Percentiles rank a stretch among this genome's conserved stretches.
Evolutionary conservation across 2,113 vertebrate genomes (phyloP).

Genomic region (Paedocypris sp.): DNA sequence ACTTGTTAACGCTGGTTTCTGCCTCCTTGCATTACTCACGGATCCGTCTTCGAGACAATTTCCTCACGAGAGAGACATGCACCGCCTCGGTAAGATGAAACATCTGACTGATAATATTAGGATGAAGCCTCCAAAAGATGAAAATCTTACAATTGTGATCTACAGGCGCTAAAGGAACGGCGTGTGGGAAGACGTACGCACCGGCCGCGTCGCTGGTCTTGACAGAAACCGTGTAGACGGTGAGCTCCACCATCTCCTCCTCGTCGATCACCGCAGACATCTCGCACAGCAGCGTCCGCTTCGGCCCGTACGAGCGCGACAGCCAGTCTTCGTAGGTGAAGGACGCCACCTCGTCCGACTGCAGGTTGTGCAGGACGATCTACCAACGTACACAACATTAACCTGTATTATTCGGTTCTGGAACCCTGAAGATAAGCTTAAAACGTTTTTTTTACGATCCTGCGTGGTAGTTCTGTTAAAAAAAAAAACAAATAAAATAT

Average conservation of each 20-base stretch:
- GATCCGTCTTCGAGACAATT: no score
- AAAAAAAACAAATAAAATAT: not conserved
- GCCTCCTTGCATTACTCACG: no score
- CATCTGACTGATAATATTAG: no score
- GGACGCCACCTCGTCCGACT: constrained; percentile 69
- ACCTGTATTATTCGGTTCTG: not conserved
- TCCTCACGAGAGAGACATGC: no score
- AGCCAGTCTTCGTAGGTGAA: constrained; percentile 88
- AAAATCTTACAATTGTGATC: no score
- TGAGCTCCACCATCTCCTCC: constrained; percentile 81
- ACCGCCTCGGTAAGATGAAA: no score
- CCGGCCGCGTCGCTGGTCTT: constrained; percentile 84
- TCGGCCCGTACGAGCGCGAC: constrained; percentile 70
- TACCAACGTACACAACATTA: constrained; percentile 39
- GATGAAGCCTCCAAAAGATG: no score
- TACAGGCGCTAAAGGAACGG: no score
- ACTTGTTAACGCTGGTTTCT: no score
- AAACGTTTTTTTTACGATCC: no score
- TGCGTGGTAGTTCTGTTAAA: no score
- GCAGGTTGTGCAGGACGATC: constrained; percentile 76
- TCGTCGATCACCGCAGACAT: constrained; percentile 77
- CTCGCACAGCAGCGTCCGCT: constrained; percentile 71
- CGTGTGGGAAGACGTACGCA: constrained; percentile 37
- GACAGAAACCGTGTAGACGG: constrained; percentile 74
- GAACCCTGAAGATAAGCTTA: no score